phyloP scores from a whole-genome alignment of 2,113 vertebrate species.

The Tympanuchus pallidicinctus region DNA sequence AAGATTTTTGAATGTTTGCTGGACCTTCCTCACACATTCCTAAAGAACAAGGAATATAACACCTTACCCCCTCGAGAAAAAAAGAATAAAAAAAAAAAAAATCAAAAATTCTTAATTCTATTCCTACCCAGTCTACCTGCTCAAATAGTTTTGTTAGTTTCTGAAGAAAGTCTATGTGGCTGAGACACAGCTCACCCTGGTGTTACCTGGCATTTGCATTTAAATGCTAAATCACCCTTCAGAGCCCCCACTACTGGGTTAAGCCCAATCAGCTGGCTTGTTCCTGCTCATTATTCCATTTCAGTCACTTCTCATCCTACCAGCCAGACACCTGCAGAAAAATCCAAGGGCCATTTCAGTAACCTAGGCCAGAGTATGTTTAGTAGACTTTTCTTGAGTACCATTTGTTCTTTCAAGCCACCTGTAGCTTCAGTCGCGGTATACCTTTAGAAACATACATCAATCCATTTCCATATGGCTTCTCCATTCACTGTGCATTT shows the following conservation, averaged over 20 bases:
- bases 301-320: background rate
- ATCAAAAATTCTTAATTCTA: background rate
- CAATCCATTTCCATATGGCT: background rate
- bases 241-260: background rate
- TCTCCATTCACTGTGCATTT: background rate
- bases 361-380: background rate
- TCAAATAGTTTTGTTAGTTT: background rate
- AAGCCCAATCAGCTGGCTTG: background rate
- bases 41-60: background rate
- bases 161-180: background rate
- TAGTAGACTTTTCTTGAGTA: background rate
- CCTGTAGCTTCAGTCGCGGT: background rate
- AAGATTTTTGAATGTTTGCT: background rate
- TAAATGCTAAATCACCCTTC: background rate
- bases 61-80: background rate
- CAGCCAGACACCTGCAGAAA: background rate
- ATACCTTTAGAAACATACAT: background rate
- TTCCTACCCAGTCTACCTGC: background rate
- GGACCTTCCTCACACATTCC: background rate
- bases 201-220: background rate
- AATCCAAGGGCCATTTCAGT: background rate
- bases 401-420: background rate
- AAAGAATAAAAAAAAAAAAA: background rate
- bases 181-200: background rate
- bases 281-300: background rate